phyloP scores from a whole-genome alignment of 2,797 vertebrate species.

The Todus mexicanus region DNA sequence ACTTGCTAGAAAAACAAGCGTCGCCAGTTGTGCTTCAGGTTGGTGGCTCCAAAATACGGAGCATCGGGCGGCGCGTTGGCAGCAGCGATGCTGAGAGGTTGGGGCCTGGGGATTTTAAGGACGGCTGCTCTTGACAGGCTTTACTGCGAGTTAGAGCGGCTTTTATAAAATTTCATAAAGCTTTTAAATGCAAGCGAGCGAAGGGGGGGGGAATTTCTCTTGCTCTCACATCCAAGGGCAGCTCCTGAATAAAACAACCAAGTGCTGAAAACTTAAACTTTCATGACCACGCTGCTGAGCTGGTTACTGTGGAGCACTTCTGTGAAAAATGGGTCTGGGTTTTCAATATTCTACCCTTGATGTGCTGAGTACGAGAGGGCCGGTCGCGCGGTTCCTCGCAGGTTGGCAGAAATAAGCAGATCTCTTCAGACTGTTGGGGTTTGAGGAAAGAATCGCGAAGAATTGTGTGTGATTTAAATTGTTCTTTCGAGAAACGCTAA shows the following conservation, averaged over 20 bases:
- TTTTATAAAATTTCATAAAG: not conserved
- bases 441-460: not conserved
- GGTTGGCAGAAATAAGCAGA: conserved; percentile 16
- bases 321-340: not conserved
- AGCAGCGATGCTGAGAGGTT: not conserved
- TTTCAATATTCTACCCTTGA: not conserved
- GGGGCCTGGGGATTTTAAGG: not conserved
- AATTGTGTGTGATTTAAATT: not conserved
- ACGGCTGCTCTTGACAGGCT: not conserved
- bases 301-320: not conserved
- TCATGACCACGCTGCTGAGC: not conserved
- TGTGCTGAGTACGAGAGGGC: not conserved
- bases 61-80: not conserved
- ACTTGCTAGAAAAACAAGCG: not conserved
- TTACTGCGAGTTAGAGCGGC: not conserved
- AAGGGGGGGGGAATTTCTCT: not conserved
- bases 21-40: not conserved
- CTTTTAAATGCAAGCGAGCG: not conserved
- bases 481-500: not conserved
- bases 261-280: not conserved
- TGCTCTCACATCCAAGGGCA: not conserved
- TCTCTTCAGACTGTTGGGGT: conserved; percentile 35
- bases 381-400: not conserved
- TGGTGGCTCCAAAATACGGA: not conserved
- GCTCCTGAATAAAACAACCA: not conserved